These are phyloP conservation scores for Metaphire vulgaris DNA, from an alignment of 1,140 invertebrate species.

Conservation along the genomic window DNA sequence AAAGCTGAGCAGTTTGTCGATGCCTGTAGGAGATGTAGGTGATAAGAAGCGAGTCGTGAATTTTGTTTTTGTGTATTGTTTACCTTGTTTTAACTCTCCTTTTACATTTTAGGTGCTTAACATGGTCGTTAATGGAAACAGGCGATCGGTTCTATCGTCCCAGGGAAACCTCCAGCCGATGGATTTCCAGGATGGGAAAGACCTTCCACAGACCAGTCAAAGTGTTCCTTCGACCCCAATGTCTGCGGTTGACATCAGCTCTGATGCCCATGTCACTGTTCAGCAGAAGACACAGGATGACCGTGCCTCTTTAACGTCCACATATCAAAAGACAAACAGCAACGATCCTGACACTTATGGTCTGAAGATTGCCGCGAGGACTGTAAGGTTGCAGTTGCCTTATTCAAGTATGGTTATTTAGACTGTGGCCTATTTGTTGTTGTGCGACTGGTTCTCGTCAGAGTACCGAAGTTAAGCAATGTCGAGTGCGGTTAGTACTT, in stretches of 20 bases:
- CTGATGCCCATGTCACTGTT: not conserved
- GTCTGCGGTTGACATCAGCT: not conserved
- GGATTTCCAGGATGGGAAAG: not conserved
- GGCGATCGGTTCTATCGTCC: not conserved
- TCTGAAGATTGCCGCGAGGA: not conserved
- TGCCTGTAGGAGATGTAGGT: no score
- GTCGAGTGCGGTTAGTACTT: no score
- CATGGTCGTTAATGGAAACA: not conserved
- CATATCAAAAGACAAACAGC: not conserved
- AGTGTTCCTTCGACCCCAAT: not conserved
- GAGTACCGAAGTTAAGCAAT: no score
- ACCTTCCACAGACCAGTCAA: not conserved
- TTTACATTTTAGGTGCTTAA: not conserved
- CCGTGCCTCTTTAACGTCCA: not conserved
- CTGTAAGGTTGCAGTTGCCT: not conserved
- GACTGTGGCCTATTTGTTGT: no score
- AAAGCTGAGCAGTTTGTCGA: no score
- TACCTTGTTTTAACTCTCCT: no score
- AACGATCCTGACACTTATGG: not conserved
- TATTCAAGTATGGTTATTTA: no score
- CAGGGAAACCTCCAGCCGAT: not conserved
- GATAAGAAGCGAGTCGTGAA: no score
- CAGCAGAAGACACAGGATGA: not conserved
- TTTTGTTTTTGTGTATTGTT: no score
- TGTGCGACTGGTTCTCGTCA: no score